Evolutionary conservation across 2,797 vertebrate genomes (phyloP), one percentile per base, ranked within the genome.

Genomic region (Malacoraja senta): DNA sequence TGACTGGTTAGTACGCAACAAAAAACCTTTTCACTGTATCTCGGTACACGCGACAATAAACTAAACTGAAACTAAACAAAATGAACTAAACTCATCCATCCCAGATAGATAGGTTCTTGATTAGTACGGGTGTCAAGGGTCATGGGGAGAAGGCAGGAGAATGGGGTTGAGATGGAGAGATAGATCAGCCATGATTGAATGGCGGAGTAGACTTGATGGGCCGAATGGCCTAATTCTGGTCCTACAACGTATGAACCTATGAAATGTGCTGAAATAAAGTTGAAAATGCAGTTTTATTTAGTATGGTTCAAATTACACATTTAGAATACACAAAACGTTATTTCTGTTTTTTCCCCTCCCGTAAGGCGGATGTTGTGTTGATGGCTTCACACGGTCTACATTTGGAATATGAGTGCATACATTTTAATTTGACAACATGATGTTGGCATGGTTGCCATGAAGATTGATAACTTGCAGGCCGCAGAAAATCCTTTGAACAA

Each of bases 281-380:
- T 32, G 63, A 90, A 63, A 81, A 83, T 58, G 8, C 80, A 58
- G 21, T 26, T 83, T 26, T 83, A 12, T 88, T 65, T 65, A 90
- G 29, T 53, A 6, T 72, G 8, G 7, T 74, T 91, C 3, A 26
- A 72, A 44, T 91, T 10, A 72, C 19, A 86, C 8, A 68, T 90
- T 90, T 90, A 65, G 26, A 90, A 90, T 32, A 26, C 21, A 72
- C 71, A 74, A 86, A 74, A 29, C 19, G 24, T 86, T 8, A 91
- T 44, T 74, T 91, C 10, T 91, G 32, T 63, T 76, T 65, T 61
- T 32, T 29, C 44, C 68, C 68, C 65, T 53, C 21, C 32, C 21
- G 71, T 91, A 91, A 74, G 90, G 90, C 74, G 90, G 29, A 86
- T 74, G 32, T 9, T 44, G 26, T 29, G 72, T 91, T 72, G 13